These are phyloP conservation scores for Aporophyla lueneburgensis DNA, from an alignment of 2,888 invertebrate species.

Conservation along the genomic window DNA sequence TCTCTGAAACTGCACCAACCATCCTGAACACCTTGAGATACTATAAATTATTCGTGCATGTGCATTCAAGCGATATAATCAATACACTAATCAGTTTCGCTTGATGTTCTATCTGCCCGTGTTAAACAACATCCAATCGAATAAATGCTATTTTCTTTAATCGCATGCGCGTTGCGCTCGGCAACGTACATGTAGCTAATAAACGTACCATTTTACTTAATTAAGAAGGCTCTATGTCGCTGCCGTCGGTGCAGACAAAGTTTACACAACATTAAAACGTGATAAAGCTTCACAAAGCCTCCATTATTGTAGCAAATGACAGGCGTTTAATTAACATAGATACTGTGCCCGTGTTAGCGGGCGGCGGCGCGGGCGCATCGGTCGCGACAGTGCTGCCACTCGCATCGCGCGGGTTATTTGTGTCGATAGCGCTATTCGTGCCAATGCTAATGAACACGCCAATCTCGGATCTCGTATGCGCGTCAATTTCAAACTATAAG, in stretches of 20 bases:
- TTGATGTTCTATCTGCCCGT: conserved; percentile 33
- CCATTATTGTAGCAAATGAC: conserved; percentile 66
- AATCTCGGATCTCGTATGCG: conserved; percentile 79
- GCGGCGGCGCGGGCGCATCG: conserved; percentile 73
- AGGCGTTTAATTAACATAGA: conserved; percentile 75
- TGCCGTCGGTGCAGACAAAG: conserved; percentile 35
- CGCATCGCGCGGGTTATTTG: conserved; percentile 69
- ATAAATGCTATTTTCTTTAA: conserved; percentile 42
- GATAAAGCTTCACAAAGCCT: conserved; percentile 58
- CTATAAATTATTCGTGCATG: conserved; percentile 58
- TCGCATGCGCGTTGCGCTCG: conserved; percentile 10
- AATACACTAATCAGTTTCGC: conserved; percentile 58
- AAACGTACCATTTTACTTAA: conserved; percentile 52
- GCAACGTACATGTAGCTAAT: conserved; percentile 22
- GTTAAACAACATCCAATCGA: conserved; percentile 44
- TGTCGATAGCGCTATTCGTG: conserved; percentile 82
- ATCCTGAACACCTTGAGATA: conserved; percentile 53
- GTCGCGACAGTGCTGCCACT: conserved; percentile 49
- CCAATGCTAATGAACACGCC: conserved; percentile 84
- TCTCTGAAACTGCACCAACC: conserved; percentile 22
- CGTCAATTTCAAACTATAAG: conserved; percentile 70
- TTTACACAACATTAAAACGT: conserved; percentile 59
- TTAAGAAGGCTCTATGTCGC: conserved; percentile 46
- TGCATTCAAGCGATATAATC: conserved; percentile 57
- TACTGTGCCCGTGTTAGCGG: conserved; percentile 63